Conservation (phyloP, 2,113 vertebrate species). For the Paradoxurus hermaphroditus region DNA sequence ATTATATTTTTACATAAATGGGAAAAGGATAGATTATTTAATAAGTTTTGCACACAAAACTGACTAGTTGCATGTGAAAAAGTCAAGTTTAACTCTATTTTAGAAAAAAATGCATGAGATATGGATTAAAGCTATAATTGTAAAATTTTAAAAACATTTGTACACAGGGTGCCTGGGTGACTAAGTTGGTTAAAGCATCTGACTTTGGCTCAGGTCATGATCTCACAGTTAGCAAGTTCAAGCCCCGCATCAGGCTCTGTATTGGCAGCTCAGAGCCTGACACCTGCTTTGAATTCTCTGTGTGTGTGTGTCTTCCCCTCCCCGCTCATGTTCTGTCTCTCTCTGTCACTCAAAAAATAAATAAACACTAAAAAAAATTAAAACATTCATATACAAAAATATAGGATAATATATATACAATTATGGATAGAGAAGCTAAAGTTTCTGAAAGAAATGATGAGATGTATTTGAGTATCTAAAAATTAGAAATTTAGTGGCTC, state of each 20-base stretch:
- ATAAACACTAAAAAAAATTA: neutral
- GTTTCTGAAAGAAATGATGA: neutral
- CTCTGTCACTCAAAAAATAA: too few species aligned
- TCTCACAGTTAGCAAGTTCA: too few species aligned
- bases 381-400: neutral
- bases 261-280: too few species aligned
- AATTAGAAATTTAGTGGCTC: neutral
- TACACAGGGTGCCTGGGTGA: neutral
- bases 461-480: neutral
- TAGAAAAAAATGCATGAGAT: neutral
- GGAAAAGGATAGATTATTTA: neutral
- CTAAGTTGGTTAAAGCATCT: too few species aligned
- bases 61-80: neutral
- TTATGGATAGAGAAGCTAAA: constrained; percentile 1
- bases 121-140: neutral
- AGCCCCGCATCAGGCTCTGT: too few species aligned
- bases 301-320: too few species aligned
- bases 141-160: neutral
- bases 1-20: neutral
- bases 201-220: too few species aligned
- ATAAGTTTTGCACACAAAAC: constrained; percentile 15
- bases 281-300: too few species aligned
- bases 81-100: neutral
- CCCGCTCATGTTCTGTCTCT: too few species aligned
- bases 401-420: neutral